Percentiles rank a stretch among this genome's conserved stretches.
phyloP scores from a whole-genome alignment of 2,888 invertebrate species.

The Spatulosminthurus flaviceps region DNA sequence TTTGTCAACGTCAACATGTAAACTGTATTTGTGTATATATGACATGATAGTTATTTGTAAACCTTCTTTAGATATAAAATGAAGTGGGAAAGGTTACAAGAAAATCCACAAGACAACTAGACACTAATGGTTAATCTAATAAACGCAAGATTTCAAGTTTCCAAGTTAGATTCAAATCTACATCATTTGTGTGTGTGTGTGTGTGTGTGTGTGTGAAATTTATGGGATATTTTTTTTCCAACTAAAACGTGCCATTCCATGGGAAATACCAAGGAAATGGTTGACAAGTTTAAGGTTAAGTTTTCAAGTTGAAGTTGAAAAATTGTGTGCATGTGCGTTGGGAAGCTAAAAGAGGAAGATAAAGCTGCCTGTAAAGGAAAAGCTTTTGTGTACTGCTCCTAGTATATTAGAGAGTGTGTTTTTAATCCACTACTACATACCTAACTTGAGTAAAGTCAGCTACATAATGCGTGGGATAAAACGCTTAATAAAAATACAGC shows the following conservation, averaged over 20 bases:
- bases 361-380: no score
- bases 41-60: neutral
- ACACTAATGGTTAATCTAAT: neutral
- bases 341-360: neutral
- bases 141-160: neutral
- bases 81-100: neutral
- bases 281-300: conserved; percentile 45
- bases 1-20: no score
- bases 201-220: no score
- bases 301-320: conserved; percentile 40
- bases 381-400: no score
- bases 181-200: neutral
- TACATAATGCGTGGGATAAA: conserved; percentile 21
- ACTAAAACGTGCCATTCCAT: neutral
- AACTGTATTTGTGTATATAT: no score
- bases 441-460: neutral
- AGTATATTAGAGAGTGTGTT: neutral
- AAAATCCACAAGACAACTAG: neutral
- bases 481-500: neutral
- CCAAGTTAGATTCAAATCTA: neutral
- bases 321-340: conserved; percentile 11
- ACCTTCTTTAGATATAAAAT: neutral
- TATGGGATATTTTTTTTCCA: conserved; percentile 12
- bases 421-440: neutral
- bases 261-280: neutral